Evolutionary conservation across 1,140 invertebrate genomes (phyloP).

Genomic region (Harpegnathos saltator): DNA sequence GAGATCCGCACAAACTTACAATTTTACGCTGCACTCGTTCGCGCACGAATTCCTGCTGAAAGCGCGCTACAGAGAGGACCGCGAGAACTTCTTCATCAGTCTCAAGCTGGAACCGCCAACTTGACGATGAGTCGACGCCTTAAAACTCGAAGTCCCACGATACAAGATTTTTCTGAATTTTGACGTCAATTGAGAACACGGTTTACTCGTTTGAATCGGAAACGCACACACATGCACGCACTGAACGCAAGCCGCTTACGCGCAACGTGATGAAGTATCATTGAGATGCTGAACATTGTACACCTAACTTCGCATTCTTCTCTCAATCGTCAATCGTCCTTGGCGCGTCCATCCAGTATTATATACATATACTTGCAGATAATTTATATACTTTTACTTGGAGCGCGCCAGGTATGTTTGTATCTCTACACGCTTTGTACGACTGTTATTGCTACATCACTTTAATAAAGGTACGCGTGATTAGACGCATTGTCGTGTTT

Average conservation of each 20-base stretch:
- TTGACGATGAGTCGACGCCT: conserved; percentile 10
- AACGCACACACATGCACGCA: too few relatives aligned
- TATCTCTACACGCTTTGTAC: conserved; percentile 32
- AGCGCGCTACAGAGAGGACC: conserved; percentile 85
- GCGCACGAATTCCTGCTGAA: conserved; percentile 85
- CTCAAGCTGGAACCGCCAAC: conserved; percentile 80
- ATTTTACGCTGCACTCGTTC: conserved; percentile 80
- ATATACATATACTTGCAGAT: background rate
- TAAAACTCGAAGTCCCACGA: background rate
- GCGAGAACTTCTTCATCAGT: conserved; percentile 85
- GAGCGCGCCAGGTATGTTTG: background rate
- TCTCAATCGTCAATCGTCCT: background rate
- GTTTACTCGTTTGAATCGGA: background rate
- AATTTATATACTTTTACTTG: conserved; percentile 8
- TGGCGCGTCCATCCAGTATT: conserved; percentile 12
- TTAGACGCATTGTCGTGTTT: background rate
- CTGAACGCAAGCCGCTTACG: background rate
- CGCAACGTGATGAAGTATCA: background rate
- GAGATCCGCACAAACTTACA: conserved; percentile 80
- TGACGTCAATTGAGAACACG: too few relatives aligned
- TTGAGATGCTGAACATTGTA: too few relatives aligned
- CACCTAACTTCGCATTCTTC: too few relatives aligned
- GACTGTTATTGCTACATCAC: conserved; percentile 46
- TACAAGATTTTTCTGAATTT: background rate
- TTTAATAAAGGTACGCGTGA: conserved; percentile 44